Conservation (phyloP, 2,113 vertebrate species). For the Sphyrna mokarran region DNA sequence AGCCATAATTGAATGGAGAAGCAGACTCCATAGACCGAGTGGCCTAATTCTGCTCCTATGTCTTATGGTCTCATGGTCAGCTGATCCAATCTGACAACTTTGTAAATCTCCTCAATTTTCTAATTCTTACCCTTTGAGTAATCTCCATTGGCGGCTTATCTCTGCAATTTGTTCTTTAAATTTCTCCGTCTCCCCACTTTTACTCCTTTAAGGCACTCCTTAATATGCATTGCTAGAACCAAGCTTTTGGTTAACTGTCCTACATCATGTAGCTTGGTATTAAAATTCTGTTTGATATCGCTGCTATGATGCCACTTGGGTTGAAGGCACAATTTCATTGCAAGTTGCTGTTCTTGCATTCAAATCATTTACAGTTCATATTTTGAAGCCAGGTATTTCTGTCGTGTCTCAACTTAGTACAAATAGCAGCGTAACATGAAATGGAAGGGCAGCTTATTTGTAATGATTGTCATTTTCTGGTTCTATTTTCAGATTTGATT, state of each 20-base stretch:
- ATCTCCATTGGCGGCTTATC: not conserved
- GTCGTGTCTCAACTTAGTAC: not conserved
- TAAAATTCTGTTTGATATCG: not conserved
- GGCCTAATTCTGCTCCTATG: too few species aligned
- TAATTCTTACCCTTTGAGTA: not conserved
- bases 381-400: not conserved
- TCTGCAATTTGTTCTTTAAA: not conserved
- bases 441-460: not conserved
- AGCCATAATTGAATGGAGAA: too few species aligned
- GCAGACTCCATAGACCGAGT: too few species aligned
- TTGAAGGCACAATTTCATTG: not conserved
- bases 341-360: not conserved
- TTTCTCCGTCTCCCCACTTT: not conserved
- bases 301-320: not conserved
- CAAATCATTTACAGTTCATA: not conserved
- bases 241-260: not conserved
- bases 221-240: not conserved
- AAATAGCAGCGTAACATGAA: not conserved
- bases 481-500: not conserved
- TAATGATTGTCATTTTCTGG: not conserved
- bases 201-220: not conserved
- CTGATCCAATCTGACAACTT: not conserved
- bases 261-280: not conserved
- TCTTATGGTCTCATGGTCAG: too few species aligned
- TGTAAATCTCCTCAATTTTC: not conserved